Evolutionary conservation across 2,113 vertebrate species (phyloP).

Genomic region (Raja brachyura): DNA sequence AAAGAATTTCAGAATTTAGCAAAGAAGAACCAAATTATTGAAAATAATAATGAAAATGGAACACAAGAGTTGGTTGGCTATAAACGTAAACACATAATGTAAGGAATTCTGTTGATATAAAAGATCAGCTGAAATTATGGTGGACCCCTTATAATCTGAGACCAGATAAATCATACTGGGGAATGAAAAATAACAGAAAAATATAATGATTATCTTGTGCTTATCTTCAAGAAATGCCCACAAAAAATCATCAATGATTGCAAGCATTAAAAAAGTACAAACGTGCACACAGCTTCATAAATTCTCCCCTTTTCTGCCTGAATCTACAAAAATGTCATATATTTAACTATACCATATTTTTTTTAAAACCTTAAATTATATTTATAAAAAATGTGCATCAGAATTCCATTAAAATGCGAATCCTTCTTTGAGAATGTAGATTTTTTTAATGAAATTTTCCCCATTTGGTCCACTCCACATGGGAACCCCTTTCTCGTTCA

Average conservation of each 20-base stretch:
- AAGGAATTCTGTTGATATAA: no score
- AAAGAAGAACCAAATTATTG: no score
- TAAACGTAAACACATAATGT: no score
- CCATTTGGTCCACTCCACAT: background rate
- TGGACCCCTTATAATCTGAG: background rate
- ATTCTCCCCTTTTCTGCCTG: background rate
- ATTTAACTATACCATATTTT: background rate
- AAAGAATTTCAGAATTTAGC: no score
- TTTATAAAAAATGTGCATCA: no score
- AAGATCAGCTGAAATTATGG: background rate
- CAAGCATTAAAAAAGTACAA: constrained; percentile 3
- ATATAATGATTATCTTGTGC: background rate
- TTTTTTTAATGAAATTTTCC: background rate
- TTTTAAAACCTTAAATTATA: background rate
- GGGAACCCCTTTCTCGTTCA: background rate
- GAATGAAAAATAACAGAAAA: background rate
- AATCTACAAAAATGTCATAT: background rate
- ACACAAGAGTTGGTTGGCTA: no score
- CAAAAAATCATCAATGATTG: background rate
- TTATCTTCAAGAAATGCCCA: background rate
- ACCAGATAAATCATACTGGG: background rate
- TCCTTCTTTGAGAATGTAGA: background rate
- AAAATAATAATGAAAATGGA: no score
- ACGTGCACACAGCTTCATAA: background rate
- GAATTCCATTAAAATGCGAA: background rate